These are phyloP conservation scores for Danio kyathit DNA, from an alignment of 2,797 vertebrate species.

Conservation along the genomic window DNA sequence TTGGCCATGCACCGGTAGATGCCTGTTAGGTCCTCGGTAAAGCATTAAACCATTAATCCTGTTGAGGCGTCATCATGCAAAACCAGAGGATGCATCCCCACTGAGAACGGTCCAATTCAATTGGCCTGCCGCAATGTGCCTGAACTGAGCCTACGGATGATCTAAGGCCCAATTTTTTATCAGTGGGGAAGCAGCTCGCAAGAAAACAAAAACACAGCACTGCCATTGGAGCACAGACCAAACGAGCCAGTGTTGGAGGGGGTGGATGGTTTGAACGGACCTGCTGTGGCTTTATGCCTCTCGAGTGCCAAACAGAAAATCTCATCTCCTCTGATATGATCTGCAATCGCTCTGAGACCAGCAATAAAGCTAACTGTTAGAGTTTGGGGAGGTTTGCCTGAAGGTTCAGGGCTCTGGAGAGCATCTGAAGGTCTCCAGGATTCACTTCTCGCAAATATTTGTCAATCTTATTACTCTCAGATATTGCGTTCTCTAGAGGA, in stretches of 20 bases:
- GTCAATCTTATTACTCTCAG: constrained; percentile 50
- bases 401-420: constrained; percentile 52
- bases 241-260: constrained; percentile 63
- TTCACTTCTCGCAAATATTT: constrained; percentile 38
- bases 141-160: constrained; percentile 54
- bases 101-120: constrained; percentile 62
- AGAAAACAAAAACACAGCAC: constrained; percentile 69
- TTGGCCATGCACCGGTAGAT: constrained; percentile 73
- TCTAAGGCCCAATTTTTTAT: constrained; percentile 53
- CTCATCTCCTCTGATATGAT: constrained; percentile 51
- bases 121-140: constrained; percentile 48
- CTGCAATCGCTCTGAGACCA: constrained; percentile 44
- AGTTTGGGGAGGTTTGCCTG: constrained; percentile 26
- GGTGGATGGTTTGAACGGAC: constrained; percentile 39
- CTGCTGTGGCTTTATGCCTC: constrained; percentile 48
- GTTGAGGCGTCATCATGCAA: constrained; percentile 75
- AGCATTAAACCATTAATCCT: constrained; percentile 71
- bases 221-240: constrained; percentile 67
- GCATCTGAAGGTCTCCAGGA: constrained; percentile 45
- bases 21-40: constrained; percentile 68
- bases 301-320: constrained; percentile 55
- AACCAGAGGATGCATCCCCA: constrained; percentile 74
- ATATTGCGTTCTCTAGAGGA: constrained; percentile 26
- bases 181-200: constrained; percentile 75
- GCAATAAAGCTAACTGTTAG: constrained; percentile 50